Base-by-base conservation (phyloP, 2,113 vertebrate genomes). In the Himantopus leucocephalus region DNA sequence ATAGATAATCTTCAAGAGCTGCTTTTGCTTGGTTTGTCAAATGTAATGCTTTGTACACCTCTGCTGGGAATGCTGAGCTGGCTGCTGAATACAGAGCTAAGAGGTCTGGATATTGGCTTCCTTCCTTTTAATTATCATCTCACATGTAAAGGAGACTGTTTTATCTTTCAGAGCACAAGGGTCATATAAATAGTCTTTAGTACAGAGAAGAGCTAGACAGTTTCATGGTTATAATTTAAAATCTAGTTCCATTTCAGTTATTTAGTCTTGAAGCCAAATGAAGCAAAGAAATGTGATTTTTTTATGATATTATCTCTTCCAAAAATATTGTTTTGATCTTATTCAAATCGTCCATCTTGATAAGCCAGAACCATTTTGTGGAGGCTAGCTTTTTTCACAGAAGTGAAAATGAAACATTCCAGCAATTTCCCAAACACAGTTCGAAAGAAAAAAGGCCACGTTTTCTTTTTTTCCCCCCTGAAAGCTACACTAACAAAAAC, bases 131-230 rank as follows among this genome's bases (percentile, higher is more conserved):
- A 96, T 96, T 97, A 96, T 77, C 77, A 27, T 91, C 73, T 71
- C 58, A 47, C 41, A 85, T 59, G 86, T 50, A 91, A 94, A 93
- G 86, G 68, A 94, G 90, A 87, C 81, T 85, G 60, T 81, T 95
- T 94, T 94, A 91, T 92, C 75, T 93, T 92, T 37, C 56, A 77
- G 67, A 92, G 63, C 67, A 58, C 63, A 91, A 47, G 88, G 80
- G 83, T 96, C 96, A 76, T 66, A 94, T 95, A 96, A 96, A 95
- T 82, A 88, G 92, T 83, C 80, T 94, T 96, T 84, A 95, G 77
- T 84, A 76, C 12, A 90, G 94, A 93, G 94, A 84, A 78, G 85
- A 95, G 50, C 48, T 64, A 72, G 94, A 85, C 92, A 95, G 83
- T 75, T 97, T 95, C 80, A 95, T 79, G 62, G 53, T 41, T 79